Percentiles rank a stretch among this genome's conserved stretches.
Conservation (phyloP, 2,888 invertebrate species). For the Nebria brevicollis region DNA sequence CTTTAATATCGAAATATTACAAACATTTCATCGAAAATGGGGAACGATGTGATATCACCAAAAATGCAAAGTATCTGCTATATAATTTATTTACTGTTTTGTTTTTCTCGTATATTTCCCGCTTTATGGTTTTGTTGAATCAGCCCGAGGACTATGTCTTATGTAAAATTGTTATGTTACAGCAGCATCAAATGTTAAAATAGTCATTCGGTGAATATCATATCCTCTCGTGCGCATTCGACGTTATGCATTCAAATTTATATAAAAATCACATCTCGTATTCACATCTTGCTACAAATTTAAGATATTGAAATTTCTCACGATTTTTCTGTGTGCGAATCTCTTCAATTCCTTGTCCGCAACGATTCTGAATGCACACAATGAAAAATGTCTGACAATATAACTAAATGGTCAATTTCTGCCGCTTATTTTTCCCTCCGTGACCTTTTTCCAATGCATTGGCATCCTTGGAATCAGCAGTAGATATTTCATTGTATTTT, state of each 20-base stretch:
- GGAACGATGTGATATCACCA: not conserved
- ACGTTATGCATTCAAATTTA: not conserved
- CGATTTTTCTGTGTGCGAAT: constrained; percentile 4
- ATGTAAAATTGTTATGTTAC: not conserved
- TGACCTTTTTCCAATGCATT: not conserved
- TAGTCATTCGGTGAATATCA: constrained; percentile 2
- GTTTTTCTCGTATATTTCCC: not conserved
- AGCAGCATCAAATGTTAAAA: constrained; percentile 1
- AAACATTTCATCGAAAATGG: not conserved
- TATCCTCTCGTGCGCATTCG: not conserved
- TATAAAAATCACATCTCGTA: constrained; percentile 31
- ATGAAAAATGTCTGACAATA: constrained; percentile 50
- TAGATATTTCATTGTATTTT: constrained; percentile 39
- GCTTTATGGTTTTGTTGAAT: not conserved
- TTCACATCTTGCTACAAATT: constrained; percentile 37
- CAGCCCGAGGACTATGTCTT: not conserved
- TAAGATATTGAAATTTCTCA: constrained; percentile 42
- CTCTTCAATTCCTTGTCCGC: constrained; percentile 40
- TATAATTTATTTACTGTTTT: constrained; percentile 6
- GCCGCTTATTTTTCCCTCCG: constrained; percentile 35
- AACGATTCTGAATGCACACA: constrained; percentile 50
- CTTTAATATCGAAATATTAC: not conserved
- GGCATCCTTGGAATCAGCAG: constrained; percentile 4
- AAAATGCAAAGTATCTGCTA: not conserved
- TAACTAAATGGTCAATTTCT: constrained; percentile 51